Evolutionary conservation across 2,113 vertebrate genomes (phyloP).

Genomic region (Ornithorhynchus anatinus): DNA sequence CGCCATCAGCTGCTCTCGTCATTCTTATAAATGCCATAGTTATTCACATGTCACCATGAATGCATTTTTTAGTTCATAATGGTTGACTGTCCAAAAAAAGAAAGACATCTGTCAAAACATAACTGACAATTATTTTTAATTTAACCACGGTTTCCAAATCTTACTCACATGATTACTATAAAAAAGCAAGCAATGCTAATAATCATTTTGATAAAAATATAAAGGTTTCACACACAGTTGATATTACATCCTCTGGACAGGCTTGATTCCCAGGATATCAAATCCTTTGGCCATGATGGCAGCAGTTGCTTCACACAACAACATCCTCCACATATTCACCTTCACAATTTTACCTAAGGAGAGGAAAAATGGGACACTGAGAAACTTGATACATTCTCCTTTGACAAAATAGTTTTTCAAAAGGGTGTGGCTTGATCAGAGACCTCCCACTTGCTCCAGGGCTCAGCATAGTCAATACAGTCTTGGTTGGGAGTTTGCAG

Average conservation of each 20-base stretch:
- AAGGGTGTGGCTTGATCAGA: too few relatives aligned
- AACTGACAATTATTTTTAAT: slow-evolving; percentile 42
- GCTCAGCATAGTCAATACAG: too few relatives aligned
- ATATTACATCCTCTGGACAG: slow-evolving; percentile 91
- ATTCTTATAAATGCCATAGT: too few relatives aligned
- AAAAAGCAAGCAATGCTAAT: slow-evolving; percentile 27
- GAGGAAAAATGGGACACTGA: background rate
- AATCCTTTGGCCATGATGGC: slow-evolving; percentile 92
- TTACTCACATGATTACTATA: slow-evolving; percentile 23
- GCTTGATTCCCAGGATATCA: slow-evolving; percentile 90
- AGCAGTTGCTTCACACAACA: slow-evolving; percentile 91
- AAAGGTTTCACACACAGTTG: slow-evolving; percentile 2
- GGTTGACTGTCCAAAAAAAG: too few relatives aligned
- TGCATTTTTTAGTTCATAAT: too few relatives aligned
- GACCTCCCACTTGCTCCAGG: too few relatives aligned
- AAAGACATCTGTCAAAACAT: background rate
- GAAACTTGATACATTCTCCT: background rate
- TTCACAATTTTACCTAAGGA: slow-evolving; percentile 87
- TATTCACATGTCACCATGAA: too few relatives aligned
- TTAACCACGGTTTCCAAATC: slow-evolving; percentile 21
- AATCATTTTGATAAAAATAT: slow-evolving; percentile 51
- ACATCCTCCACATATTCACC: slow-evolving; percentile 95
- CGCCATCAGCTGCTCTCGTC: too few relatives aligned
- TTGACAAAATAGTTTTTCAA: background rate
- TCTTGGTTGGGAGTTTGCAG: too few relatives aligned